Percentiles rank a stretch among this genome's conserved stretches.
Conservation (phyloP, 2,888 invertebrate genomes). For the Idaea aversata region DNA sequence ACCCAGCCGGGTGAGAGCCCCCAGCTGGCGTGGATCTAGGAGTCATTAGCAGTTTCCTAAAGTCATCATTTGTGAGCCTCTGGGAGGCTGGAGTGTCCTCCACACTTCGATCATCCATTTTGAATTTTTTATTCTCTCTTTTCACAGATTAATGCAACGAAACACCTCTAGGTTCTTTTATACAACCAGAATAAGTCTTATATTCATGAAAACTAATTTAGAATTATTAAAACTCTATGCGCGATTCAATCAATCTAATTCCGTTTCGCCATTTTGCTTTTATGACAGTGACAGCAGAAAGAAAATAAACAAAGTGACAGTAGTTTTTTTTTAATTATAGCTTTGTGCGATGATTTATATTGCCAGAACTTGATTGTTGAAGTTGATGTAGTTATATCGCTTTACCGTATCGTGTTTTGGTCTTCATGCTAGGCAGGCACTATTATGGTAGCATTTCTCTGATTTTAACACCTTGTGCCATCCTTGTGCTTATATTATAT, state of each 20-base stretch:
- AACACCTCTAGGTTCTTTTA: constrained; percentile 8
- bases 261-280: neutral
- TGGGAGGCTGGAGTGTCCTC: constrained; percentile 85
- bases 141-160: neutral
- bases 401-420: too few species aligned
- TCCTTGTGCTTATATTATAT: too few species aligned
- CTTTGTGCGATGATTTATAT: too few species aligned
- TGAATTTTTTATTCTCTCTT: constrained; percentile 19
- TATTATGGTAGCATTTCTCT: too few species aligned
- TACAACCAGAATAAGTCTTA: neutral
- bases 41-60: constrained; percentile 96
- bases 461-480: too few species aligned
- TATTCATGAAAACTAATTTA: neutral
- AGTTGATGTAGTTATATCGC: too few species aligned
- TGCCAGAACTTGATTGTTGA: too few species aligned
- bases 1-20: constrained; percentile 77
- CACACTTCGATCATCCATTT: constrained; percentile 76
- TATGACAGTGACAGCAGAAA: neutral
- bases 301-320: neutral
- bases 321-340: too few species aligned
- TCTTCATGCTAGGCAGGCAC: too few species aligned
- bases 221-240: neutral
- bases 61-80: constrained; percentile 97
- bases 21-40: constrained; percentile 87
- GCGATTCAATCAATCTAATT: neutral